phyloP scores from a whole-genome alignment of 2,888 invertebrate species.

The Bellardia bayeri region DNA sequence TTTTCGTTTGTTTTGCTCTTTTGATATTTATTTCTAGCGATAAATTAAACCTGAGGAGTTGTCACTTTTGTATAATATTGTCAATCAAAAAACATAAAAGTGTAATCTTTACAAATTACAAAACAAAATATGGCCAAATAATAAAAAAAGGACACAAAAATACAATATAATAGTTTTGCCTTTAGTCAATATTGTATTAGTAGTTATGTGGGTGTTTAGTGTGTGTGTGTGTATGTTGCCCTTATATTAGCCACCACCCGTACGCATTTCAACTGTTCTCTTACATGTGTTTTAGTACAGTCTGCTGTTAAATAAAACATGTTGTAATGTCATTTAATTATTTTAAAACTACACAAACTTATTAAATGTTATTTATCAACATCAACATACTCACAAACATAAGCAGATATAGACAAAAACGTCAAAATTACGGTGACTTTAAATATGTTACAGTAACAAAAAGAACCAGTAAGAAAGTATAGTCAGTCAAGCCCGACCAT shows the following conservation, averaged over 20 bases:
- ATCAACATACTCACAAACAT: no score
- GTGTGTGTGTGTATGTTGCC: not conserved
- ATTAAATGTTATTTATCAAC: conserved; percentile 64
- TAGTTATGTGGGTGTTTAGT: not conserved
- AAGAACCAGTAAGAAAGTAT: no score
- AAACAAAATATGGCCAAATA: no score
- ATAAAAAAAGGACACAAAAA: not conserved
- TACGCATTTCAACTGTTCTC: no score
- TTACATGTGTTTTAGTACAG: not conserved
- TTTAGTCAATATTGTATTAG: not conserved
- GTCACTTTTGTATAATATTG: not conserved
- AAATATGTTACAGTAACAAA: no score
- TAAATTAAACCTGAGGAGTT: not conserved
- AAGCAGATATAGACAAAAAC: no score
- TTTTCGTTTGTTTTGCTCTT: not conserved
- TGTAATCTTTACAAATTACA: not conserved
- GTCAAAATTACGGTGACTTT: no score
- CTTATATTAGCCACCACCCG: no score
- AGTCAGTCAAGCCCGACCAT: no score
- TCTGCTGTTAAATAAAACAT: conserved; percentile 32
- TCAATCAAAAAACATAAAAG: not conserved
- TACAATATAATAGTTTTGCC: not conserved
- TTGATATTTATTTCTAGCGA: not conserved
- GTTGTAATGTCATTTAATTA: conserved; percentile 68
- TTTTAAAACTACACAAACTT: conserved; percentile 58